phyloP scores from a whole-genome alignment of 2,888 invertebrate species.

The Embidobia sp. region DNA sequence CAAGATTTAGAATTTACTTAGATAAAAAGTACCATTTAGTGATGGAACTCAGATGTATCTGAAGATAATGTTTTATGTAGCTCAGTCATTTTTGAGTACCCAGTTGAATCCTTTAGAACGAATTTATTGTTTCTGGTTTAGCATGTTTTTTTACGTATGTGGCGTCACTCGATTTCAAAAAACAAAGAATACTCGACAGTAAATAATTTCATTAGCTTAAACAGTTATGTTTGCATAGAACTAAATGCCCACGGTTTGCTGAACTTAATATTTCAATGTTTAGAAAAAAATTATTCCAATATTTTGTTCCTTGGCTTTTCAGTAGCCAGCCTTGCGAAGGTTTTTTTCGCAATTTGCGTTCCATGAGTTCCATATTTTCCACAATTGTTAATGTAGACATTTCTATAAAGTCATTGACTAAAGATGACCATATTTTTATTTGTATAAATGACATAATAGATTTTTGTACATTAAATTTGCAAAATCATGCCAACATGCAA shows the following conservation, averaged over 20 bases:
- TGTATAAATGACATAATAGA: no score
- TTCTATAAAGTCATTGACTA: no score
- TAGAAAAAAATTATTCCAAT: constrained; percentile 6
- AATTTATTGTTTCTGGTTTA: constrained; percentile 65
- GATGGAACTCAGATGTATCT: constrained; percentile 67
- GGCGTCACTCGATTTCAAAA: constrained; percentile 63
- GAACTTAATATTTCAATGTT: constrained; percentile 38
- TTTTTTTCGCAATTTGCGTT: constrained; percentile 30
- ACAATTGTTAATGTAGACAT: constrained; percentile 1
- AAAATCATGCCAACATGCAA: no score
- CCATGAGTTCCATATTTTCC: background rate
- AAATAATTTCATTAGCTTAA: constrained; percentile 64
- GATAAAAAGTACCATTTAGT: constrained; percentile 63
- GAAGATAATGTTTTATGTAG: constrained; percentile 60
- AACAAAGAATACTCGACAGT: constrained; percentile 55
- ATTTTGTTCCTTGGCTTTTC: constrained; percentile 41
- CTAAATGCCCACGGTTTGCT: constrained; percentile 61
- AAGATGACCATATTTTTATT: no score
- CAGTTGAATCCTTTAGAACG: constrained; percentile 44
- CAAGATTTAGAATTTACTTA: constrained; percentile 54
- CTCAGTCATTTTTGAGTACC: constrained; percentile 51
- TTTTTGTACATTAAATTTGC: no score
- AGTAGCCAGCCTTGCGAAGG: constrained; percentile 45
- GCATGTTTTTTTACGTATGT: constrained; percentile 57
- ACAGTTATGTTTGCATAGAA: constrained; percentile 7